phyloP scores from a whole-genome alignment of 2,113 vertebrate genomes.

The Aythya baeri region DNA sequence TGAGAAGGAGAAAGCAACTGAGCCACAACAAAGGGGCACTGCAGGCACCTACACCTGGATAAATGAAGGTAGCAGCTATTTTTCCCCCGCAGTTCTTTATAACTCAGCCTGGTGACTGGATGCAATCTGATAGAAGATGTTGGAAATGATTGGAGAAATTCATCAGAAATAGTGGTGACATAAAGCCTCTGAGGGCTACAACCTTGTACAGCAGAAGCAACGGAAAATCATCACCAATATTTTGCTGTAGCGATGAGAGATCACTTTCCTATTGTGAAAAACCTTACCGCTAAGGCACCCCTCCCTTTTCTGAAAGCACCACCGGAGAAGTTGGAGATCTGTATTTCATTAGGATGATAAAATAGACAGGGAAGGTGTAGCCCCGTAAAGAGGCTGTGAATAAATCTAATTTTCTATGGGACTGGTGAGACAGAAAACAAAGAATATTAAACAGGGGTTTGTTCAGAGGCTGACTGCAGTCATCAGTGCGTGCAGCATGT shows the following conservation, averaged over 20 bases:
- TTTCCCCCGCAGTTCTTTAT: background rate
- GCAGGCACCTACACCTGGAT: accelerated
- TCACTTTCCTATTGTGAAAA: background rate
- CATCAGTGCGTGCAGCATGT: accelerated
- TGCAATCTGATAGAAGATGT: background rate
- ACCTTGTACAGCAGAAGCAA: background rate
- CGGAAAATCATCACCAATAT: background rate
- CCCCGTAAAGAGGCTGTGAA: background rate
- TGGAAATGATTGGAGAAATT: background rate
- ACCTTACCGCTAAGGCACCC: background rate
- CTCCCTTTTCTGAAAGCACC: background rate
- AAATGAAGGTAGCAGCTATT: background rate
- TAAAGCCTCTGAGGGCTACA: background rate
- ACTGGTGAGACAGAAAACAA: background rate
- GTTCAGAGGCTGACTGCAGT: background rate
- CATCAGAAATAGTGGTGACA: background rate
- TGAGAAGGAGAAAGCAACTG: background rate
- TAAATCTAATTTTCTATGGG: background rate
- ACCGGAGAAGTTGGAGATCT: background rate
- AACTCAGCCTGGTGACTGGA: background rate
- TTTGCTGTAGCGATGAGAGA: background rate
- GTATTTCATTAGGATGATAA: background rate
- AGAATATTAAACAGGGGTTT: background rate
- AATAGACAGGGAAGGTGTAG: background rate
- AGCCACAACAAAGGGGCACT: background rate